Percentiles rank a stretch among this genome's conserved stretches.
phyloP scores from a whole-genome alignment of 2,888 invertebrate genomes.

The Petrolisthes cinctipes region DNA sequence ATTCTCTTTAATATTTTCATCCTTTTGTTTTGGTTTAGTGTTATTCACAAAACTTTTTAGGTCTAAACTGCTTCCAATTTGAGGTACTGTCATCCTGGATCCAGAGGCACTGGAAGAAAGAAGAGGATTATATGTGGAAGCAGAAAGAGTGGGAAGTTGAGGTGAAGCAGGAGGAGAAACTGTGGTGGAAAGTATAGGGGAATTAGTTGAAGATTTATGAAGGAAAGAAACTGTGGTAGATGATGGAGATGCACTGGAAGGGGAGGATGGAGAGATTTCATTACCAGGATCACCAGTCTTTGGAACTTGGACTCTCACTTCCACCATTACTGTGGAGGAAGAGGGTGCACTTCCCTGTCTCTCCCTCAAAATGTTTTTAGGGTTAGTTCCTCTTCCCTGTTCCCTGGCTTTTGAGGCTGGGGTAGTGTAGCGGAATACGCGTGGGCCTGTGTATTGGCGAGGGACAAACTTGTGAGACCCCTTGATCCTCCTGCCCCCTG shows the following conservation, averaged over 20 bases:
- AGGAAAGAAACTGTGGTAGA: not conserved
- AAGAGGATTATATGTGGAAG: no score
- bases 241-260: not conserved
- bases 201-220: not conserved
- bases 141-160: not conserved
- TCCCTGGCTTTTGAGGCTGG: conserved; percentile 7
- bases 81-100: not conserved
- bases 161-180: not conserved
- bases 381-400: not conserved
- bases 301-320: conserved; percentile 44
- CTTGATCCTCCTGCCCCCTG: not conserved
- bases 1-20: not conserved
- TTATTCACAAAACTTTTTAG: not conserved
- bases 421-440: conserved; percentile 48
- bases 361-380: conserved; percentile 23
- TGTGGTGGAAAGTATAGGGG: not conserved
- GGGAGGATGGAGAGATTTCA: not conserved
- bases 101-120: not conserved
- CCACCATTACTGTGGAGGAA: conserved; percentile 43
- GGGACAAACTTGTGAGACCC: not conserved
- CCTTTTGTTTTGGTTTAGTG: not conserved
- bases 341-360: conserved; percentile 36
- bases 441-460: not conserved
- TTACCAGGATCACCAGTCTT: not conserved
- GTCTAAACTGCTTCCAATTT: not conserved